These are phyloP conservation scores for Rhabdomys dilectus DNA, from an alignment of 2,113 vertebrate genomes.

Conservation along the genomic window DNA sequence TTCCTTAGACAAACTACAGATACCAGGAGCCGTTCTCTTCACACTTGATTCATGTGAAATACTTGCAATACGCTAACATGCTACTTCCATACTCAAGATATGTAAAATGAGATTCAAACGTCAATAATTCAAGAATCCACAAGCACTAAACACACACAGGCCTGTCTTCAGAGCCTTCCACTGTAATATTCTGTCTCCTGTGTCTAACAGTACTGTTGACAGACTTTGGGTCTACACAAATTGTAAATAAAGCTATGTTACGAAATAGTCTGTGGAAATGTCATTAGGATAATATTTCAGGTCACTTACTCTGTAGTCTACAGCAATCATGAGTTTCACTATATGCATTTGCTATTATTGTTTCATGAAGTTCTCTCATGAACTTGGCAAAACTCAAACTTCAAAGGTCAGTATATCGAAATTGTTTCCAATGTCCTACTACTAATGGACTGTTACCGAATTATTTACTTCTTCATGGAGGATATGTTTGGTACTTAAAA, in stretches of 20 bases:
- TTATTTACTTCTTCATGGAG: background rate
- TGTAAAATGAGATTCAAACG: background rate
- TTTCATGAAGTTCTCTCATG: slow-evolving; percentile 25
- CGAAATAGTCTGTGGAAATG: background rate
- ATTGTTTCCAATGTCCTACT: slow-evolving; percentile 30
- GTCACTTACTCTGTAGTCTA: background rate
- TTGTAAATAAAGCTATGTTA: background rate
- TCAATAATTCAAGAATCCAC: background rate
- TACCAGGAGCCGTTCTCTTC: background rate
- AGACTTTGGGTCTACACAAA: background rate
- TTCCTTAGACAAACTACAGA: background rate
- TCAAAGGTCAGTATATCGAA: slow-evolving; percentile 1
- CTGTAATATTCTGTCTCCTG: background rate
- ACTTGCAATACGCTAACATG: background rate
- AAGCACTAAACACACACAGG: background rate
- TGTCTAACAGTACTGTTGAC: background rate
- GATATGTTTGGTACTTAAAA: slow-evolving; percentile 2
- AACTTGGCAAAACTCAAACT: slow-evolving; percentile 9
- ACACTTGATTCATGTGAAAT: background rate
- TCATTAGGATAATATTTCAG: slow-evolving; percentile 29
- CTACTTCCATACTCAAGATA: background rate
- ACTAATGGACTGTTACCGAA: slow-evolving; percentile 23
- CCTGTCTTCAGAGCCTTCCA: background rate
- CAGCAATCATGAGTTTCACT: background rate
- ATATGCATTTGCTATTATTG: background rate